Conservation (phyloP, 2,113 vertebrate genomes). For the Pavo muticus region DNA sequence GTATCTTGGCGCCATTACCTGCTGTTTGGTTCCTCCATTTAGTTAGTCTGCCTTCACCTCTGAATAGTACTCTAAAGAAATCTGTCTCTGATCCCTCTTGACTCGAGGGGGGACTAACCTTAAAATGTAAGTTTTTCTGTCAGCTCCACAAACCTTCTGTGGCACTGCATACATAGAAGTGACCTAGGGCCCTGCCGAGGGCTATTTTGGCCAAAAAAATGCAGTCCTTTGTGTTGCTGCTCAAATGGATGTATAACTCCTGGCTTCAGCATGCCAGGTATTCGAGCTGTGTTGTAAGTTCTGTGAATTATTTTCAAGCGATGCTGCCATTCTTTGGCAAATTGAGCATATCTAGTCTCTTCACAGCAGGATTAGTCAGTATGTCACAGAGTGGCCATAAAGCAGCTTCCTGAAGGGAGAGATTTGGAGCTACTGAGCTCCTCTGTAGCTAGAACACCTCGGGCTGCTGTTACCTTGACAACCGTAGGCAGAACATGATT, state of each 20-base stretch:
- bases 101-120: neutral
- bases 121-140: neutral
- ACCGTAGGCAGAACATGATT: neutral
- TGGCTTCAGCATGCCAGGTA: neutral
- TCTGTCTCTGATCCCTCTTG: neutral
- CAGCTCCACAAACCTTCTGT: neutral
- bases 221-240: accelerated
- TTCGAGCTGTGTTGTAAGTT: neutral
- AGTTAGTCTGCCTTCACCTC: neutral
- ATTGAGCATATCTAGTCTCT: neutral
- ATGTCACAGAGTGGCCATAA: neutral
- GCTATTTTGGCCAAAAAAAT: neutral
- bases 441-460: neutral
- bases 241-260: neutral
- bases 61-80: neutral
- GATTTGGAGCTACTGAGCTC: neutral
- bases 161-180: neutral
- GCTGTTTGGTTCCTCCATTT: neutral
- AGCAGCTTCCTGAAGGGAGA: neutral
- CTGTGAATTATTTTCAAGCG: neutral
- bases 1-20: neutral
- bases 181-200: neutral
- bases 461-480: neutral
- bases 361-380: neutral
- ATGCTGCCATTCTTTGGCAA: neutral